phyloP scores from a whole-genome alignment of 2,888 invertebrate genomes.

The Agelastica alni region DNA sequence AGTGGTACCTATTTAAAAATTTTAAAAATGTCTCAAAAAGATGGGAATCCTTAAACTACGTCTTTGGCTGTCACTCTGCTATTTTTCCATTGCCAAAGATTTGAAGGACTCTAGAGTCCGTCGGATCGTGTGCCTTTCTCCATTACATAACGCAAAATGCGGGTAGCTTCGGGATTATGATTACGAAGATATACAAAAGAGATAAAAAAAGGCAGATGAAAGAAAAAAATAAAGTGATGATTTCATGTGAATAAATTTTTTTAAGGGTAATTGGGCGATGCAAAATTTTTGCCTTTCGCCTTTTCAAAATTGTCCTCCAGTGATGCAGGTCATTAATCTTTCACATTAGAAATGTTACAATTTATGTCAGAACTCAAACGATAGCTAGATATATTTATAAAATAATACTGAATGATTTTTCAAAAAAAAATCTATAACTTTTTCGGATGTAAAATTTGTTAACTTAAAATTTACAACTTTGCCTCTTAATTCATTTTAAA shows the following conservation, averaged over 20 bases:
- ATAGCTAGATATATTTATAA: no score
- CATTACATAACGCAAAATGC: slow-evolving; percentile 28
- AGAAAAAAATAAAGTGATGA: slow-evolving; percentile 10
- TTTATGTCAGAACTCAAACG: no score
- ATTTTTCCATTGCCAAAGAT: slow-evolving; percentile 9
- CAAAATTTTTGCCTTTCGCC: slow-evolving; percentile 3
- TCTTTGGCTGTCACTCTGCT: slow-evolving; percentile 3
- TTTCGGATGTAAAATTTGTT: no score
- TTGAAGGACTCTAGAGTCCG: slow-evolving; percentile 9
- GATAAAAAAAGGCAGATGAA: slow-evolving; percentile 4
- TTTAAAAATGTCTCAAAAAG: no score
- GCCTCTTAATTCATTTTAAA: no score
- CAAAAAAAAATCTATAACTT: no score
- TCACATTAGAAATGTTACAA: no score
- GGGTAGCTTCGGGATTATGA: slow-evolving; percentile 30
- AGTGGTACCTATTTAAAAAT: no score
- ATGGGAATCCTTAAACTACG: slow-evolving; percentile 1
- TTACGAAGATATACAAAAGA: slow-evolving; percentile 14
- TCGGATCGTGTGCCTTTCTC: slow-evolving; percentile 17
- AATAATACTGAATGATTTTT: no score
- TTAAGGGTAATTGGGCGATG: slow-evolving; percentile 15
- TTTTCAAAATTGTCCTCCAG: slow-evolving; percentile 6
- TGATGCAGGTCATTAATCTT: no score
- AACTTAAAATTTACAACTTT: no score
- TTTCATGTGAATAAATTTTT: slow-evolving; percentile 22